These are phyloP conservation scores for Pangasius larnaudii DNA, from an alignment of 2,797 vertebrate genomes.

Conservation along the genomic window DNA sequence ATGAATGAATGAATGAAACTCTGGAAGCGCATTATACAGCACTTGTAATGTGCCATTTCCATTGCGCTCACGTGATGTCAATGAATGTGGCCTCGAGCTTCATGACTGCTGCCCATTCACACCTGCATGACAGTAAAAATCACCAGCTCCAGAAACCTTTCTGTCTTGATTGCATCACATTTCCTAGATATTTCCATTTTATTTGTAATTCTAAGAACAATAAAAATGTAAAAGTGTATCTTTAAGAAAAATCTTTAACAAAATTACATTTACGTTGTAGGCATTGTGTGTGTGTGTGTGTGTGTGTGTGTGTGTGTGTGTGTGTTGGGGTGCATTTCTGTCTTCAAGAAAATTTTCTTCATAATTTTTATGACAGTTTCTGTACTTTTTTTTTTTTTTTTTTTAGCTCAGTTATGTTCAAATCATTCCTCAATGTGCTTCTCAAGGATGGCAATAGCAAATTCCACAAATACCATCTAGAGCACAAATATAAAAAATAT, in stretches of 20 bases:
- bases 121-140: not conserved
- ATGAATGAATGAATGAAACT: not conserved
- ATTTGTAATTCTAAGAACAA: not conserved
- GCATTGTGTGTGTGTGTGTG: not conserved
- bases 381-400: not conserved
- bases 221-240: not conserved
- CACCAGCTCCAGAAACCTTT: not conserved
- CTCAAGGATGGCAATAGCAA: not conserved
- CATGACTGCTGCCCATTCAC: not conserved
- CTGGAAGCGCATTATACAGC: not conserved
- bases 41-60: not conserved
- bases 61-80: not conserved
- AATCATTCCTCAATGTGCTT: not conserved
- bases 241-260: not conserved
- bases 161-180: not conserved
- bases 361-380: not conserved
- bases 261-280: not conserved
- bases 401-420: not conserved
- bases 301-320: not conserved
- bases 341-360: not conserved
- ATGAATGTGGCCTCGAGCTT: not conserved
- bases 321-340: not conserved
- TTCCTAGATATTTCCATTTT: not conserved
- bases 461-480: not conserved
- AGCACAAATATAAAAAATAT: not conserved